Evolutionary conservation across 2,113 vertebrate species (phyloP).

Genomic region (Trachemys scripta): DNA sequence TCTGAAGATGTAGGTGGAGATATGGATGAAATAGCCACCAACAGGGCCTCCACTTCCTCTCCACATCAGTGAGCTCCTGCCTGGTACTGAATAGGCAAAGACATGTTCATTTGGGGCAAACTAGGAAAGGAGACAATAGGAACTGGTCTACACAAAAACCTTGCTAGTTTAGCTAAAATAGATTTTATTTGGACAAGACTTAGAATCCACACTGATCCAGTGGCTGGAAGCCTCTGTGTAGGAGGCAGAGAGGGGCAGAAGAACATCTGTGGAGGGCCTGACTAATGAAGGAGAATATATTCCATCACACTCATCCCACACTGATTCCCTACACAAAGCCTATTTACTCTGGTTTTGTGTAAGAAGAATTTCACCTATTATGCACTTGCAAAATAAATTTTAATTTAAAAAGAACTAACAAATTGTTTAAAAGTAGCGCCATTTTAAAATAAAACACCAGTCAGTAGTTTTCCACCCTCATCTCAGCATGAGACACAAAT

Average conservation of each 20-base stretch:
- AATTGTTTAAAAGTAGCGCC: background rate
- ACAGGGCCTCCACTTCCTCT: background rate
- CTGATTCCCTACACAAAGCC: background rate
- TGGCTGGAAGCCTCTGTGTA: background rate
- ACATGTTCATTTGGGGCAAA: background rate
- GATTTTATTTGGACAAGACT: background rate
- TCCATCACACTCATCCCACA: background rate
- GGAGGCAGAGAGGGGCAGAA: background rate
- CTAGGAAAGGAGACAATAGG: background rate
- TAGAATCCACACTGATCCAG: background rate
- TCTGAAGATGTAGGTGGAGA: background rate
- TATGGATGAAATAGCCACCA: background rate
- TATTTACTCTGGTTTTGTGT: background rate
- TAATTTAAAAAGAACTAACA: background rate
- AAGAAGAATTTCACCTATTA: background rate
- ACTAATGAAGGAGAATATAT: background rate
- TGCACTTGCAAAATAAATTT: background rate
- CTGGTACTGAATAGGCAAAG: background rate
- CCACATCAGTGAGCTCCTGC: background rate
- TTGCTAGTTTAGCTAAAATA: background rate
- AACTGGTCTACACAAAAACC: fast-evolving
- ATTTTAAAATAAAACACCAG: background rate
- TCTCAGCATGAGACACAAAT: background rate
- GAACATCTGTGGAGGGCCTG: background rate
- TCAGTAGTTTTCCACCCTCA: background rate